Conservation (phyloP, 2,113 vertebrate genomes). For the Apodemus speciosus region DNA sequence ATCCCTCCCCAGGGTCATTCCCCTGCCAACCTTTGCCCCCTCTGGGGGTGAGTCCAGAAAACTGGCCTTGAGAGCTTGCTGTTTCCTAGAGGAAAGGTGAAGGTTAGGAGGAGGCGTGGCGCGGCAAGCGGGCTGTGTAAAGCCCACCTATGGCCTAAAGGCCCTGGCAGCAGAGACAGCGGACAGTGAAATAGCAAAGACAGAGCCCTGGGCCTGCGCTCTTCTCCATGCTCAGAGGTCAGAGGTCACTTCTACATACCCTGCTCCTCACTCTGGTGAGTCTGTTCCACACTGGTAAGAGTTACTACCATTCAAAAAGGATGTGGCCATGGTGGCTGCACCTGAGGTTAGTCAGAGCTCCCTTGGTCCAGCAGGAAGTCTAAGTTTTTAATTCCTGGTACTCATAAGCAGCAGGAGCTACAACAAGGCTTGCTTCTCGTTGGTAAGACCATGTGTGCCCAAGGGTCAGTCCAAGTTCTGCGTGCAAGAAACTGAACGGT, state of each 20-base stretch:
- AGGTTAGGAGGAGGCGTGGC: not conserved
- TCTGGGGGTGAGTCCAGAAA: not conserved
- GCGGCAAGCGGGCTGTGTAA: accelerated
- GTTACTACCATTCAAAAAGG: not conserved
- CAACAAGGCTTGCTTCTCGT: not conserved
- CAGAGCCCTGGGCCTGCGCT: not conserved
- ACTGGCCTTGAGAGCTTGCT: too few species aligned
- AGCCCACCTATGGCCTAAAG: not conserved
- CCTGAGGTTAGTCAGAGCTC: accelerated
- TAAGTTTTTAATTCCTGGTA: not conserved
- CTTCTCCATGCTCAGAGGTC: too few species aligned
- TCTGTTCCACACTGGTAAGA: not conserved
- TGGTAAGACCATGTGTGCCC: not conserved
- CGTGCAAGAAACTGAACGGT: not conserved
- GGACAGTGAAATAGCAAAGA: not conserved
- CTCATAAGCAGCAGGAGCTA: not conserved
- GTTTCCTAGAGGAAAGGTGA: not conserved
- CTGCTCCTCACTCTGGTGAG: not conserved
- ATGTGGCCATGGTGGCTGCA: not conserved
- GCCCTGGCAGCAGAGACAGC: not conserved
- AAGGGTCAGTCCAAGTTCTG: not conserved
- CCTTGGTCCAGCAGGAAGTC: not conserved
- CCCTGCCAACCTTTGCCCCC: too few species aligned
- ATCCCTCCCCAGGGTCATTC: not conserved
- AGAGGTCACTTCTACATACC: not conserved